Base-by-base conservation (phyloP, 2,888 invertebrate genomes). In the Agrypnus murinus region DNA sequence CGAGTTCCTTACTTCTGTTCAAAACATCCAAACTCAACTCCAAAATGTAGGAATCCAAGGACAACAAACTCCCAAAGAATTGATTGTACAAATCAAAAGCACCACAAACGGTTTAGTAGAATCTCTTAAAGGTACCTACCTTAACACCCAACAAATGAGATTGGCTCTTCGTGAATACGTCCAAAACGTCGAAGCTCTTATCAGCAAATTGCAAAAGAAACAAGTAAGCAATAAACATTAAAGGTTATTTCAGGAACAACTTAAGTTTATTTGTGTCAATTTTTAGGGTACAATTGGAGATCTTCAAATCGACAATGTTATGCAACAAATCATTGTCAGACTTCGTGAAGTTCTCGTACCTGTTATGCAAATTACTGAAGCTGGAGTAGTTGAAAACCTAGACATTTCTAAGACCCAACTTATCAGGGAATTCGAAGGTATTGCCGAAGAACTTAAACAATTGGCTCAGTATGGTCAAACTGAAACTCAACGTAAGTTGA, bases 1-100 rank as follows among this genome's bases (percentile, higher is more conserved):
- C 8, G 65, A 65, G 2, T 65, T 45, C 12, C 8, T 46, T 8
- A 31, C 19, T 2, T 19, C 53, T 6, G 8, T 58, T 19, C 55
- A 38, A 32, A 31, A 57, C 9, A 19, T 65, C 58, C 6, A 57
- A 1, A 43, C n/a, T 25, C 55, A 65, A 14, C 10, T 19, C 4
- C 55, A 55, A 36, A 17, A 15, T 36, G 36, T 36, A 2, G 55
- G 36, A 4, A 8, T 43, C 9, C 58, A 59, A 34, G 48, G 48
- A 7, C 15, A 15, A 34, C 48, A 62, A 34, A 34, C 32, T 3
- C 45, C 15, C 4, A 45, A 15, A 8, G 48, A 63, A 34, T 64
- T 38, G 32, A 40, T 12, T 7, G 15, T 55, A n/a, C 15, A 64
- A 55, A 64, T 64, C 25, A 25, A 40, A 43, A 38, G 53, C 15